phyloP scores from a whole-genome alignment of 2,113 vertebrate genomes.

The Pseudopodoces humilis region DNA sequence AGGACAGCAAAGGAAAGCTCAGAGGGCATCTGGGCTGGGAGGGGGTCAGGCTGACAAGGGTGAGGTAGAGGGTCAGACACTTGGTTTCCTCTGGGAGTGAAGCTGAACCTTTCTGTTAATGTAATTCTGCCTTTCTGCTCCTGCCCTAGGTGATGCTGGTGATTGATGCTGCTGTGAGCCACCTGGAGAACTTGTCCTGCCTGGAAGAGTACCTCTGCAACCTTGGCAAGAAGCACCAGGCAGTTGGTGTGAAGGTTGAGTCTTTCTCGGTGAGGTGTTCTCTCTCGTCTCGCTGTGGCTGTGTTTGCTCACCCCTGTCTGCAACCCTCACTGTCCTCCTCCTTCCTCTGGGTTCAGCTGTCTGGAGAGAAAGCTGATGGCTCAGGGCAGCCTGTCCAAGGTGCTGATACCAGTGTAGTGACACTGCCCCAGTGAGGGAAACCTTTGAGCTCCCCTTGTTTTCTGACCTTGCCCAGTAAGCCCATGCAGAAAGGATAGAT shows the following conservation, averaged over 20 bases:
- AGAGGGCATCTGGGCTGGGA: background rate
- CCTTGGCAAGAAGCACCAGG: conserved; percentile 89
- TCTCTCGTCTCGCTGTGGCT: background rate
- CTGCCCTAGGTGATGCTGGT: conserved; percentile 90
- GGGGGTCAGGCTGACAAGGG: background rate
- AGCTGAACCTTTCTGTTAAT: background rate
- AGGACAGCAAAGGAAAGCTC: background rate
- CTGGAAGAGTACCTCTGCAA: conserved; percentile 88
- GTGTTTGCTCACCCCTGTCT: background rate
- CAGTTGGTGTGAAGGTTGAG: conserved; percentile 86
- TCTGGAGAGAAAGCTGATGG: background rate
- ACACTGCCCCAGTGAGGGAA: accelerated
- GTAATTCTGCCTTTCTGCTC: background rate
- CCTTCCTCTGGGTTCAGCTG: background rate
- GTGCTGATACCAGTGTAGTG: background rate
- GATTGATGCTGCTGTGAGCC: conserved; percentile 89
- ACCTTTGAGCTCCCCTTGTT: background rate
- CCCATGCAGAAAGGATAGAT: background rate
- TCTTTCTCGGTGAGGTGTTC: conserved; percentile 84
- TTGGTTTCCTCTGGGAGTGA: background rate
- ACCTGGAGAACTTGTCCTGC: conserved; percentile 86
- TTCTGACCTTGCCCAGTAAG: background rate
- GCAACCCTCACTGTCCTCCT: background rate
- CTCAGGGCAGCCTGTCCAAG: background rate
- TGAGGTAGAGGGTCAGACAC: background rate